Conservation (phyloP, 2,797 vertebrate genomes). For the Pogonophryne albipinna region DNA sequence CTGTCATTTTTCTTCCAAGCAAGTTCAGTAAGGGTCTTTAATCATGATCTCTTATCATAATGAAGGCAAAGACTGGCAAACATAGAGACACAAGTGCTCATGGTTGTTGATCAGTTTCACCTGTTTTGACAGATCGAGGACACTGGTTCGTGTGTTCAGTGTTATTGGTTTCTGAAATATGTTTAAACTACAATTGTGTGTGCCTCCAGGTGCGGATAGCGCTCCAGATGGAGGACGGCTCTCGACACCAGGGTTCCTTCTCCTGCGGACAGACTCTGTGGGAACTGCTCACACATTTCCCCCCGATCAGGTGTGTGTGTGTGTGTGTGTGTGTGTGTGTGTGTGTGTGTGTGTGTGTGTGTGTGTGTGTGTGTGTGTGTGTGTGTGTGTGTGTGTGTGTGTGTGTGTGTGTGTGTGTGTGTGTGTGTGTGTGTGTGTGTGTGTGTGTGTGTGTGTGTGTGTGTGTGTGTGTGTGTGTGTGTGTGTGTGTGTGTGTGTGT, state of each 20-base stretch:
- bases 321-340: neutral
- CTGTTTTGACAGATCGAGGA: slow-evolving; percentile 6
- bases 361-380: neutral
- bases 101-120: slow-evolving; percentile 8
- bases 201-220: slow-evolving; percentile 90
- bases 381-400: slow-evolving; percentile 74
- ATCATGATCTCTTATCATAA: neutral
- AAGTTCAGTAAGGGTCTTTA: neutral
- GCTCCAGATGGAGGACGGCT: slow-evolving; percentile 91
- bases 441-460: neutral
- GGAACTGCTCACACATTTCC: slow-evolving; percentile 92
- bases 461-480: slow-evolving; percentile 76
- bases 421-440: slow-evolving; percentile 76
- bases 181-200: neutral
- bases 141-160: slow-evolving; percentile 17
- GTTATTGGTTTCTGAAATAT: neutral
- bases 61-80: neutral
- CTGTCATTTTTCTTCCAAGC: neutral
- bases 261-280: slow-evolving; percentile 90
- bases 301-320: slow-evolving; percentile 87
- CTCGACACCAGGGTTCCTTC: slow-evolving; percentile 90
- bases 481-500: neutral
- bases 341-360: neutral
- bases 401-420: neutral
- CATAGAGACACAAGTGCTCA: no score